phyloP scores from a whole-genome alignment of 2,113 vertebrate genomes.

The Hystrix cristata region DNA sequence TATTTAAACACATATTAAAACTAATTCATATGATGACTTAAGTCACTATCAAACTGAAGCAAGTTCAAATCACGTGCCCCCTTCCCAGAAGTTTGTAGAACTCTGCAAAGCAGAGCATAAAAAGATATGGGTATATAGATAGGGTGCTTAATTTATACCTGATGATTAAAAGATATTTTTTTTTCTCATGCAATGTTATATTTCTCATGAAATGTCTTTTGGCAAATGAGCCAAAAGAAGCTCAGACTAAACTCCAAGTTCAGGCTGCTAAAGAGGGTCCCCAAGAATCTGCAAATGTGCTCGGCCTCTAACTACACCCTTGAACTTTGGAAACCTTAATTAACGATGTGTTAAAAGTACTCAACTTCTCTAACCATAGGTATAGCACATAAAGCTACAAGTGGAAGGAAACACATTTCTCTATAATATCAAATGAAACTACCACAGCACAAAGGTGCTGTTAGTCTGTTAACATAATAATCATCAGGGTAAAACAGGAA shows the following conservation, averaged over 20 bases:
- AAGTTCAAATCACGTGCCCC: not conserved
- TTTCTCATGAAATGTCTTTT: constrained; percentile 17
- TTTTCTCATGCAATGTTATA: not conserved
- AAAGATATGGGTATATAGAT: not conserved
- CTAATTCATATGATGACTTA: not conserved
- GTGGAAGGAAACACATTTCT: constrained; percentile 17
- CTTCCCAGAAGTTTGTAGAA: not conserved
- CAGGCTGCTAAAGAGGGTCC: not conserved
- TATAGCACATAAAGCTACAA: not conserved
- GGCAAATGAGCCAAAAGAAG: not conserved
- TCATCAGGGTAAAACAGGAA: not conserved
- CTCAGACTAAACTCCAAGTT: not conserved
- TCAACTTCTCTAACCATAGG: not conserved
- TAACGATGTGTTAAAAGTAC: not conserved
- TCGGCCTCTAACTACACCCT: not conserved
- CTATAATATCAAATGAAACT: not conserved
- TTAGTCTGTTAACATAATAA: constrained; percentile 30
- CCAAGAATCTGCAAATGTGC: not conserved
- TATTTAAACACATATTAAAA: not conserved
- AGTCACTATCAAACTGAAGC: not conserved
- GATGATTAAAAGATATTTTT: not conserved
- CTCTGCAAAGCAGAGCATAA: constrained; percentile 5
- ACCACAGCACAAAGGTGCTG: not conserved
- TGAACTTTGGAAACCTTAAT: not conserved
- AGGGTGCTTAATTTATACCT: constrained; percentile 30